These are phyloP conservation scores for Tenthredo notha DNA, from an alignment of 2,888 invertebrate genomes.

Conservation along the genomic window DNA sequence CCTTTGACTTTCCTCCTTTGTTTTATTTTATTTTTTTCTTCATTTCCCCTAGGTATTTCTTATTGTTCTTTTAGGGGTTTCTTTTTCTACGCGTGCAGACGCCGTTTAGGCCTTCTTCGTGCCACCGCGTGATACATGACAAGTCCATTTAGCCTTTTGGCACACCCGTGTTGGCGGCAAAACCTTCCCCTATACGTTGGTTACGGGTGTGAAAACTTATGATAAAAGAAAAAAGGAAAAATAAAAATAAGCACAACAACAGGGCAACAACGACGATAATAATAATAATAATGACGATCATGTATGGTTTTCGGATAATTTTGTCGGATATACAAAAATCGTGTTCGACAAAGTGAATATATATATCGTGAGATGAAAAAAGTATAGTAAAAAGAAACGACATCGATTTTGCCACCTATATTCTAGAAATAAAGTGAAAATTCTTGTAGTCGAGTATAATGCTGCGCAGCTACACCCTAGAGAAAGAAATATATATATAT, in stretches of 20 bases:
- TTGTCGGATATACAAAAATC: neutral
- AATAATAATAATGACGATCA: too few species aligned
- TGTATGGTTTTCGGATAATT: too few species aligned
- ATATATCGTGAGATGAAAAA: neutral
- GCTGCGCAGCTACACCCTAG: neutral
- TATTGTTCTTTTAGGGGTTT: neutral
- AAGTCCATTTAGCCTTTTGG: slow-evolving; percentile 36
- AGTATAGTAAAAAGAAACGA: neutral
- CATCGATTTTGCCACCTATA: neutral
- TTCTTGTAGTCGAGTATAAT: neutral
- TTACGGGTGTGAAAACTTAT: too few species aligned
- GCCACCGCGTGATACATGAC: slow-evolving; percentile 27
- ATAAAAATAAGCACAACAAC: too few species aligned
- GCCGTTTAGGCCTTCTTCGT: neutral
- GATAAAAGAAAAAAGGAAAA: too few species aligned
- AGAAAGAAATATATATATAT: too few species aligned
- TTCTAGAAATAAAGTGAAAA: neutral
- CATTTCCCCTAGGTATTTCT: neutral
- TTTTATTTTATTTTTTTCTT: neutral
- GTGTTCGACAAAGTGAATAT: neutral
- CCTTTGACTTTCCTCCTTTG: neutral
- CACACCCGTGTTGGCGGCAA: neutral
- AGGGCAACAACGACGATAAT: too few species aligned
- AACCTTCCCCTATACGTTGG: neutral
- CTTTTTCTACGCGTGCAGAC: neutral